These are phyloP conservation scores for Myiothlypis chrysogaster DNA, from an alignment of 2,797 vertebrate genomes.

Conservation along the genomic window DNA sequence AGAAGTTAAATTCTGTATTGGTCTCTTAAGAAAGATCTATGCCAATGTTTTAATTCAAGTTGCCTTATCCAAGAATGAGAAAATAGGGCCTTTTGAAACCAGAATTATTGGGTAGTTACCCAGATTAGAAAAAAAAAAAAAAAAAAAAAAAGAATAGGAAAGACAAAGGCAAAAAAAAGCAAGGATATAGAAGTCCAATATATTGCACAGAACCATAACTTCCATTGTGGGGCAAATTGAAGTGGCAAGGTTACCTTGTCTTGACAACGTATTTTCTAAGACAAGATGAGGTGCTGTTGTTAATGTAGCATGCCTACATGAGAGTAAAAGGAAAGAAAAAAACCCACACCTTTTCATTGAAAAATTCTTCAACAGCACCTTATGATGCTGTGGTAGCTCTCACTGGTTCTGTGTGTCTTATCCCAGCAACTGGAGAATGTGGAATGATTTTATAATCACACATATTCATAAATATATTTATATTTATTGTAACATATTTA, in stretches of 20 bases:
- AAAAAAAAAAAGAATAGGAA: neutral
- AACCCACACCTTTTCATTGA: accelerated
- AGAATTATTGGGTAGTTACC: neutral
- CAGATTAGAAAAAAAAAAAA: neutral
- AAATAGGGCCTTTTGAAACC: slow-evolving; percentile 30
- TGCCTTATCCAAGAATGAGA: neutral
- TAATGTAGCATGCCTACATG: accelerated
- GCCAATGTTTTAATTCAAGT: slow-evolving; percentile 57
- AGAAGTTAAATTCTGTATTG: slow-evolving; percentile 58
- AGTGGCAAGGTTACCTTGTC: neutral
- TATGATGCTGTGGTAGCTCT: neutral
- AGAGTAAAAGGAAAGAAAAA: neutral
- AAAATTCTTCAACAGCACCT: neutral
- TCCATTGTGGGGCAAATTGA: neutral
- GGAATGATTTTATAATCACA: neutral
- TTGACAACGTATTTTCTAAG: neutral
- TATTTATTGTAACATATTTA: neutral
- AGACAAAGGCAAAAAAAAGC: neutral
- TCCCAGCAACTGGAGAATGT: neutral
- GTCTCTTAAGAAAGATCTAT: slow-evolving; percentile 7
- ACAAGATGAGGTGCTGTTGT: neutral
- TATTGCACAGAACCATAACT: neutral
- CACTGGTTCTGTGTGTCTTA: neutral
- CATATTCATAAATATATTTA: neutral
- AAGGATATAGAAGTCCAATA: neutral